Evolutionary conservation across 1,140 invertebrate genomes (phyloP), one percentile per base, ranked within the genome.

Genomic region (Lucilia sericata): DNA sequence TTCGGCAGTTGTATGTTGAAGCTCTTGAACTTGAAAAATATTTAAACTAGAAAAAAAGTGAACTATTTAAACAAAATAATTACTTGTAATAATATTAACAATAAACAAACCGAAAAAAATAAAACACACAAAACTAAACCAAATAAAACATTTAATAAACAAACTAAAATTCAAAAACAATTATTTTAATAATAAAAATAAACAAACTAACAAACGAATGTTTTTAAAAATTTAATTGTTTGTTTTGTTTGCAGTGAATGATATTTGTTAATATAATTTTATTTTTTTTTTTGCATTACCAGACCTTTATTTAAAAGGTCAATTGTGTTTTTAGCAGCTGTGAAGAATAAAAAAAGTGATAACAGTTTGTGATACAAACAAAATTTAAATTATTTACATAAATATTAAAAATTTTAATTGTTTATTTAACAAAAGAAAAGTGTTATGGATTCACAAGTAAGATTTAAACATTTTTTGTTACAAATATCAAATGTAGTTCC

Each of bases 11-110:
- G 85, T 84, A 84, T 86, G 83, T 19, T 86, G 84, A 82, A 87
- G 87, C 85, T 87, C 86, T 88, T 88, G 86, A 88, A 87, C 86
- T 86, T 87, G 86, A 86, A 83, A 85, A 84, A n/a, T 60, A 60
- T 17, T 55, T 9, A 55, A 10, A 60, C 7, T n/a, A n/a, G 7
- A n/a, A 60, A 60, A 60, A n/a, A 60, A 60, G 14, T n/a, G 14
- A 17, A 60, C 14, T 17, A n/a, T 60, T 60, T 60, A 60, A 60
- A 60, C 49, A 14, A 9, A 51, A 14, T 51, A 60, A 60, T 60
- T 17, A 30, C 42, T 42, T 42, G 42, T 42, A 42, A 42, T 42
- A 42, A 60, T 17, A 34, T 60, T 65, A 34, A 51, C 49, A 42
- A 42, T 8, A 42, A 42, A 42, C 5, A 42, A 42, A 42, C 42